Base-by-base conservation (phyloP, 2,888 invertebrate species). In the Drosophila putrida region DNA sequence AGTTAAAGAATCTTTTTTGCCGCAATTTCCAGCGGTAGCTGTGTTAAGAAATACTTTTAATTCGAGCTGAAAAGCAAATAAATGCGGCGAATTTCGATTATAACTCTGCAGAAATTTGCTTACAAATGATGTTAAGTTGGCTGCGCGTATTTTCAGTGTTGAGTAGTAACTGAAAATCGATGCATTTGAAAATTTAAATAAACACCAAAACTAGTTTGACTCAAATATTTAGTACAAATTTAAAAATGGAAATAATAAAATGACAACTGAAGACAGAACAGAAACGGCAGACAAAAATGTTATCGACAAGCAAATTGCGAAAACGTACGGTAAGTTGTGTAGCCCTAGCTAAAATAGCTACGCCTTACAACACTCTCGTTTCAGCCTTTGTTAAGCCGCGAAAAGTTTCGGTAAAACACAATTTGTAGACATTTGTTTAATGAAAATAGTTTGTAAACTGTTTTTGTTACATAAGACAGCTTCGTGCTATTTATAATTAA, bases 101-200 rank as follows among this genome's bases (percentile, higher is more conserved):
- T 64, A 72, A 69, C 64, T 66, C 65, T 65, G 75, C 70, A 72
- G 63, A 73, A 87, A 84, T 87, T 89, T 90, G 89, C 89, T 89
- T 89, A 90, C 89, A 84, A 89, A 89, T 90, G 88, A 78, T 76
- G 82, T 73, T 78, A 90, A 87, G 80, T 90, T 90, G 82, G 89
- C 68, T 88, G 85, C 76, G 78, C 41, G 27, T 57, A 15, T 41
- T 38, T 54, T 38, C 33, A 73, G 82, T 82, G 84, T 64, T 82
- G 65, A 25, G 5, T 15, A 82, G 27, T 51, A 53, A 44, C 4
- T 20, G 36, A 31, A 35, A 53, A 31, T 33, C 41, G 39, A 25
- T 36, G 20, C n/a, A 53, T 64, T 53, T 69, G 51, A 0, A 57
- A 62, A 55, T 28, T 59, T 43, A 60, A 35, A 43, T 25, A 38